Conservation (phyloP, 2,797 vertebrate genomes). For the Cyprinella venusta region DNA sequence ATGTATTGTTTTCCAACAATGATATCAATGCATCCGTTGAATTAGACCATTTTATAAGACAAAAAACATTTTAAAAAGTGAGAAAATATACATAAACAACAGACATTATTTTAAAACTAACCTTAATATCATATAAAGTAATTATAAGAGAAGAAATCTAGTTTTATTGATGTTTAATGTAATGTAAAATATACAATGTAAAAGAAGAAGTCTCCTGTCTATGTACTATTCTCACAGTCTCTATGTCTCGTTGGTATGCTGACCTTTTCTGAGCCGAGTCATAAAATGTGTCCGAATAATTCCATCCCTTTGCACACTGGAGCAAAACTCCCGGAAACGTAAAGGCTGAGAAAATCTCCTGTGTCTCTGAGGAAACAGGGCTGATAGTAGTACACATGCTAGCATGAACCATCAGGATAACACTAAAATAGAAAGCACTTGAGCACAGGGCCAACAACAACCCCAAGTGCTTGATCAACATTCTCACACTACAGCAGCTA, state of each 20-base stretch:
- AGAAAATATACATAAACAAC: neutral
- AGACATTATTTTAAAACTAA: neutral
- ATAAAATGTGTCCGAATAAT: neutral
- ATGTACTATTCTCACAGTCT: conserved; percentile 2
- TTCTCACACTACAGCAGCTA: conserved; percentile 1
- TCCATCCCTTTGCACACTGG: neutral
- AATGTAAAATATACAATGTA: too few relatives aligned
- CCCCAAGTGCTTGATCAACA: neutral
- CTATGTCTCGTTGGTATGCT: neutral
- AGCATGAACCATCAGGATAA: conserved; percentile 1
- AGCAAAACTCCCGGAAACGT: conserved; percentile 1
- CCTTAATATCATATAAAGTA: neutral
- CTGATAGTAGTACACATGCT: neutral
- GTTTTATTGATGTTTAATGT: neutral
- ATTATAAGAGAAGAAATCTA: neutral
- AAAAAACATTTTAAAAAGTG: neutral
- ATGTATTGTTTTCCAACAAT: neutral
- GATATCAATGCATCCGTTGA: neutral
- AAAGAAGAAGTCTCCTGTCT: neutral
- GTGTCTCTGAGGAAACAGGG: conserved; percentile 26
- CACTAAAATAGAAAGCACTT: conserved; percentile 38
- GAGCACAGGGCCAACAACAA: conserved; percentile 12
- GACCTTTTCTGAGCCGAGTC: conserved; percentile 3
- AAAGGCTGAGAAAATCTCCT: neutral
- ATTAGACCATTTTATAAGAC: neutral